Base-by-base conservation (phyloP, 2,797 vertebrate genomes). In the Lerista edwardsae region DNA sequence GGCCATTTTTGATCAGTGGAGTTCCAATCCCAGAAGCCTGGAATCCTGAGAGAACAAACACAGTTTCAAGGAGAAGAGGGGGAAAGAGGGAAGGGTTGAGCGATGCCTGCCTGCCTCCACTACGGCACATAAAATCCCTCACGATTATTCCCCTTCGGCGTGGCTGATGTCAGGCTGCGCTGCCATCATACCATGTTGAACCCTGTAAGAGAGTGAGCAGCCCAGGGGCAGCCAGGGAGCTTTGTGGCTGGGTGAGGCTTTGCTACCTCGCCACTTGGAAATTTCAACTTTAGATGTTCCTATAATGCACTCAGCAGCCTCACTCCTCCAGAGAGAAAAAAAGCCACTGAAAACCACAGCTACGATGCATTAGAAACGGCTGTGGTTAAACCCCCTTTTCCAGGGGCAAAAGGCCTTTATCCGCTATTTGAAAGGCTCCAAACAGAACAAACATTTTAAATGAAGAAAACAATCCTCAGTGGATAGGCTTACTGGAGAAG, bases 391-490 rank as follows among this genome's bases (percentile, higher is more conserved):
- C 29, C 47, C 29, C 14, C 2, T 74, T 36, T 74, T 57, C 69
- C n/a, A 59, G 25, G 76, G 81, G 34, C 14, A 78, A 83, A 88
- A 29, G 31, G 51, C 6, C 15, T 21, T 89, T 83, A 68, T 34
- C 57, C 7, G 23, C 72, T 82, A 21, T 51, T 79, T 82, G 86
- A 85, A 61, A 88, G 79, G 51, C 44, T 23, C 36, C 31, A 44
- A 68, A 31, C 67, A 83, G 79, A 87, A 84, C n/a, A 90, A 86
- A n/a, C 29, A 55, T 77, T 34, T 12, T 88, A 88, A 51, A 79
- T 61, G 39, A 74, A 39, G 62, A 74, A 86, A 91, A 41, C n/a
- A 57, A 84, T 23, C n/a, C 80, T 34, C 25, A 73, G 85, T 9
- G 68, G 80, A 84, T 87, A 19, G 76, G 39, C 67, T 51, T 89